Conservation (phyloP, 2,113 vertebrate genomes). For the Myrmecobius fasciatus region DNA sequence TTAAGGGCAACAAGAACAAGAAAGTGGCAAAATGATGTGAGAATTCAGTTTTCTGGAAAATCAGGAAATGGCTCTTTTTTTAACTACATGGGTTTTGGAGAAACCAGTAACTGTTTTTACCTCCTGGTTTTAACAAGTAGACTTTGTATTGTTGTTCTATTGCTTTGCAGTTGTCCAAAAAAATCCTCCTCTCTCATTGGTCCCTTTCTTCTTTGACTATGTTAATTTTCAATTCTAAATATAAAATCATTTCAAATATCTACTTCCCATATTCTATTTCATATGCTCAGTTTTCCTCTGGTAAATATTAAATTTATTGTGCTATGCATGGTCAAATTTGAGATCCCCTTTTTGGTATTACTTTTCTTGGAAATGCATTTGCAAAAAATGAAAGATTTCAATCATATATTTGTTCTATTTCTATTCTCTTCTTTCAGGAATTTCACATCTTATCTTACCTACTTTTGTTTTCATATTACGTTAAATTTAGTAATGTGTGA, state of each 20-base stretch:
- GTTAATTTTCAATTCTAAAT: conserved; percentile 36
- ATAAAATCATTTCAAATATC: conserved; percentile 16
- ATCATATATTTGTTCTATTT: background rate
- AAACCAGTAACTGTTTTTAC: background rate
- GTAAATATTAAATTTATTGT: conserved; percentile 41
- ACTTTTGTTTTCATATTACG: conserved; percentile 35
- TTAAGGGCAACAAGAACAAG: background rate
- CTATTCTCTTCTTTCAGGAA: conserved; percentile 16
- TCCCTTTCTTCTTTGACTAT: conserved; percentile 36
- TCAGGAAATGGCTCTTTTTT: background rate
- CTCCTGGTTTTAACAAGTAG: background rate
- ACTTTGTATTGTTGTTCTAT: conserved; percentile 27
- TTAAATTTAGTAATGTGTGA: conserved; percentile 28
- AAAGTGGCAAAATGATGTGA: background rate
- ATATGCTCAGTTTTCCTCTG: conserved; percentile 50
- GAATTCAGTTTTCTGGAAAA: background rate
- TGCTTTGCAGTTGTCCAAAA: conserved; percentile 30
- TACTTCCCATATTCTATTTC: conserved; percentile 54
- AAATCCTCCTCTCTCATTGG: background rate
- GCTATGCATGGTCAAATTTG: conserved; percentile 27
- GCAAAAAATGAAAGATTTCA: background rate
- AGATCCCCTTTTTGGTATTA: conserved; percentile 43
- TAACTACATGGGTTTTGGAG: background rate
- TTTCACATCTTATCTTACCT: conserved; percentile 24
- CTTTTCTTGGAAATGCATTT: background rate